Evolutionary conservation across 2,113 vertebrate species (phyloP).

Genomic region (Mesocricetus auratus): DNA sequence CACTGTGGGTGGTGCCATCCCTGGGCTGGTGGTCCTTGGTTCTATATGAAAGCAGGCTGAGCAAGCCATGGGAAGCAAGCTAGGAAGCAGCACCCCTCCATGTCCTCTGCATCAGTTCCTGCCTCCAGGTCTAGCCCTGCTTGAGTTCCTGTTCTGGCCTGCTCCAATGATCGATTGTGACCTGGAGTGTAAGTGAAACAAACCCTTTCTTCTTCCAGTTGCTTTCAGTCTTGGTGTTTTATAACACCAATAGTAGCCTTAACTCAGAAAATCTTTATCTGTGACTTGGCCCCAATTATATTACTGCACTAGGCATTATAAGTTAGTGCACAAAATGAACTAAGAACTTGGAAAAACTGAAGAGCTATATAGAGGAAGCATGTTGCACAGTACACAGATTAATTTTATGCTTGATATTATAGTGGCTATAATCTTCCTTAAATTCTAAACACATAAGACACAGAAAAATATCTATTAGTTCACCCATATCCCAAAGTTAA

Average conservation of each 20-base stretch:
- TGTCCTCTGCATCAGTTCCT: background rate
- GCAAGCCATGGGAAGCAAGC: background rate
- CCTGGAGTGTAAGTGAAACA: background rate
- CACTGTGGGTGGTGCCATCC: background rate
- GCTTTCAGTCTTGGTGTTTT: background rate
- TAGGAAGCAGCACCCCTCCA: background rate
- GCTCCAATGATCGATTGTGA: background rate
- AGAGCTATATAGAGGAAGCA: background rate
- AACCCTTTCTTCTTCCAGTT: background rate
- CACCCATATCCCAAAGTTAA: background rate
- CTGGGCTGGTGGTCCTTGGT: background rate
- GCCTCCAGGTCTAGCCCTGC: background rate
- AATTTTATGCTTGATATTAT: background rate
- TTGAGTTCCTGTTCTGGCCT: background rate
- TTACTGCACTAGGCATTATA: background rate
- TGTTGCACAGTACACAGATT: background rate
- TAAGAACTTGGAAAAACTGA: background rate
- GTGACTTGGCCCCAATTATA: background rate
- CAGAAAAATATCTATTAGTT: background rate
- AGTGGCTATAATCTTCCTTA: background rate
- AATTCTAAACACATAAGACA: slow-evolving; percentile 1
- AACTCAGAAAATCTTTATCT: background rate
- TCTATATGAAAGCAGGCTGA: background rate
- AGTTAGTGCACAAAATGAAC: background rate
- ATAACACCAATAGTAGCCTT: background rate